These are phyloP conservation scores for Leptocoma aspasia DNA, from an alignment of 2,113 vertebrate genomes.

Conservation along the genomic window DNA sequence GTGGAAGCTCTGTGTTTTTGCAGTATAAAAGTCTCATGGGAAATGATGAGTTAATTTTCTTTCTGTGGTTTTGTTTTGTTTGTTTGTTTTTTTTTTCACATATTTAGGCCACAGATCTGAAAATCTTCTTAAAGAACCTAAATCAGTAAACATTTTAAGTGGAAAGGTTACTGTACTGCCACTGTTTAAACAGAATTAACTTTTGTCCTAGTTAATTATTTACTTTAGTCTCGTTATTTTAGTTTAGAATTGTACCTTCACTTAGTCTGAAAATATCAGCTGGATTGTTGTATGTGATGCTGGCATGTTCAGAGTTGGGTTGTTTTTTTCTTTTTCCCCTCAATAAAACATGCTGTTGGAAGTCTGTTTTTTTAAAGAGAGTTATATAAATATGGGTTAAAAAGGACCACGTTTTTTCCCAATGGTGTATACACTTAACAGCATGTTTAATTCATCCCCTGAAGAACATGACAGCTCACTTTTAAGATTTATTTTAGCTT, in stretches of 20 bases:
- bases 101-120: not conserved
- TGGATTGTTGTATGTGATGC: not conserved
- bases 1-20: not conserved
- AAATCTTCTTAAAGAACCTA: not conserved
- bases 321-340: fast-evolving
- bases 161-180: not conserved
- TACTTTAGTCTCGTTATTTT: not conserved
- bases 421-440: not conserved
- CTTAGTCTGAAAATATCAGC: not conserved
- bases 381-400: not conserved
- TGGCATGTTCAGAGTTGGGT: not conserved
- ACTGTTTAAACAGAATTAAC: not conserved
- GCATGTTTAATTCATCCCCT: not conserved
- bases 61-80: not conserved
- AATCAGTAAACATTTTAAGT: not conserved
- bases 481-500: not conserved
- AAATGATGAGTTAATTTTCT: not conserved
- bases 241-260: not conserved
- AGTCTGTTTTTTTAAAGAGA: not conserved
- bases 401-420: not conserved
- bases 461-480: not conserved
- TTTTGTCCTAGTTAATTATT: not conserved
- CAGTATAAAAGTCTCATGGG: not conserved
- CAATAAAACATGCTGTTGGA: not conserved
- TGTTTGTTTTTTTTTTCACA: not conserved